Evolutionary conservation across 2,888 invertebrate genomes (phyloP), one percentile per base, ranked within the genome.

Genomic region (Lacanobia wlatinum): DNA sequence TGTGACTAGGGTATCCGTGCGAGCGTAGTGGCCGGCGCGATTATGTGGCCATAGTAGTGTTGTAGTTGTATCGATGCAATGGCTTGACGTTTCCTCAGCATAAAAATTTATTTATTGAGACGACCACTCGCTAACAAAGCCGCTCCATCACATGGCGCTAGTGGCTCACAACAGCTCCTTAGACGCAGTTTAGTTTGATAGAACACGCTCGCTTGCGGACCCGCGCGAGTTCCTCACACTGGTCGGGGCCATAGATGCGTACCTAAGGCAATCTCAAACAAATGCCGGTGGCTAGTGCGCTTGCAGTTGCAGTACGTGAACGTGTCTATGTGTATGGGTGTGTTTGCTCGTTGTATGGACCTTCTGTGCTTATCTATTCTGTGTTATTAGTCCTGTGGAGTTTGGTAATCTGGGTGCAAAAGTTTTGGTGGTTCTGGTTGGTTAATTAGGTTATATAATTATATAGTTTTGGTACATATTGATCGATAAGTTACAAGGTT

Each of bases 401-500:
- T 71, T 78, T 23, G 10, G 40, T 72, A 60, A 50, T 60, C 21
- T 50, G 53, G 40, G 28, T 38, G 16, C 1, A 10, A 59, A 70
- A 78, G 46, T 73, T 78, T 53, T 16, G 40, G 48, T 65, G 43
- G 65, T n/a, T 21, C 48, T 43, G 12, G 43, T 6, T 60, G 23
- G 28, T 28, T 50, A 43, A 56, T 73, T 55, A 55, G 46, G 18
- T 53, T 67, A 46, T 40, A 12, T 12, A 64, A 75, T 75, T 75
- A 38, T 12, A 46, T 75, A n/a, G 34, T 46, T n/a, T 63, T 23
- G 12, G 34, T 14, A n/a, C 23, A 43, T 53, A 71, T 75, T 62
- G 52, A 62, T 53, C 46, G 38, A 46, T 64, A 46, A 38, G 9
- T 53, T 46, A n/a, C 34, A n/a, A 23, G 52, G 43, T 21, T 59